These are phyloP conservation scores for Vanessa tameamea DNA, from an alignment of 1,140 invertebrate genomes.

Conservation along the genomic window DNA sequence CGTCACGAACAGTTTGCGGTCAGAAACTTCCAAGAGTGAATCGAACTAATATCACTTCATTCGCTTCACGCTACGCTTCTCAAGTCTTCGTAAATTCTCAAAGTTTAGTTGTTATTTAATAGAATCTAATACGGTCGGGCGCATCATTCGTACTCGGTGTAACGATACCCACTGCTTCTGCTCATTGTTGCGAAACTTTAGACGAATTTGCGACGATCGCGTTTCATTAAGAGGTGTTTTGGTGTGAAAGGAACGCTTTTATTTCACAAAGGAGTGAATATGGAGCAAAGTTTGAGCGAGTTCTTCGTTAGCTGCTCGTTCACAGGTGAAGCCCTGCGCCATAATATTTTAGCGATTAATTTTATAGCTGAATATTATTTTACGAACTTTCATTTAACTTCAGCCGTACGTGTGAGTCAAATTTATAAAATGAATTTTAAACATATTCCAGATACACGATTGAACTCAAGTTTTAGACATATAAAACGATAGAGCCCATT, in stretches of 20 bases:
- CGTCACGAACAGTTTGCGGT: conserved; percentile 68
- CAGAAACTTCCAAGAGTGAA: conserved; percentile 67
- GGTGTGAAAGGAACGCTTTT: conserved; percentile 62
- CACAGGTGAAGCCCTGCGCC: conserved; percentile 42
- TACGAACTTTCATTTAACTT: neutral
- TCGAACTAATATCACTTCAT: conserved; percentile 65
- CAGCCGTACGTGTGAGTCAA: no score
- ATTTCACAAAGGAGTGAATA: conserved; percentile 65
- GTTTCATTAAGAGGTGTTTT: conserved; percentile 74
- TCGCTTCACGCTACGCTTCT: conserved; percentile 51
- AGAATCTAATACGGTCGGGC: conserved; percentile 48
- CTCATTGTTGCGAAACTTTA: conserved; percentile 73
- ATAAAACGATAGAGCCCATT: no score
- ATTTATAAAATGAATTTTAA: no score
- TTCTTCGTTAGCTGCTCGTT: conserved; percentile 73
- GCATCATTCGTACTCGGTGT: conserved; percentile 30
- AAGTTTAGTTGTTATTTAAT: conserved; percentile 76
- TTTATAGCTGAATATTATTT: neutral
- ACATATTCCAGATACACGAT: no score
- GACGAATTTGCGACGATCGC: conserved; percentile 71
- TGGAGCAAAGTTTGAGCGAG: conserved; percentile 68
- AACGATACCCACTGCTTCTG: conserved; percentile 54
- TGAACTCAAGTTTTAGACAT: no score
- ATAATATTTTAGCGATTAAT: conserved; percentile 31
- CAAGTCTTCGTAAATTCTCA: conserved; percentile 52